phyloP scores from a whole-genome alignment of 2,888 invertebrate genomes.

The Meandrusa payeni region DNA sequence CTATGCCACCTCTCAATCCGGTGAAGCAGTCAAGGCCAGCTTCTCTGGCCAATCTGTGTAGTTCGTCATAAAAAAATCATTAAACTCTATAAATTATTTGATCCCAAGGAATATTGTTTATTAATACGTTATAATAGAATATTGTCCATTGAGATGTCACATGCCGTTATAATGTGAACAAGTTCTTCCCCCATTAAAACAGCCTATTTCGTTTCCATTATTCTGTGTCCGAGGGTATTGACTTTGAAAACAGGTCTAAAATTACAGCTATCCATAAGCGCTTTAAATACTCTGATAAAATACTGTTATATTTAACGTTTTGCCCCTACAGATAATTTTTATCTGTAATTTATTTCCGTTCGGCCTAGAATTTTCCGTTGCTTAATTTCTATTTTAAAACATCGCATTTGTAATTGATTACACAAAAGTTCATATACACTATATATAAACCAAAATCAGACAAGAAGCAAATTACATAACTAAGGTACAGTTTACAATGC shows the following conservation, averaged over 20 bases:
- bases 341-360: constrained; percentile 3
- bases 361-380: constrained; percentile 3
- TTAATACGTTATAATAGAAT: no score
- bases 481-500: no score
- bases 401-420: no score
- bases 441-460: no score
- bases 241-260: constrained; percentile 50
- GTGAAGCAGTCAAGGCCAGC: no score
- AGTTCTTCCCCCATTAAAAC: constrained; percentile 1
- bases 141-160: constrained; percentile 3
- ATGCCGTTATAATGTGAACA: not conserved
- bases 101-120: no score
- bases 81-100: no score
- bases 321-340: constrained; percentile 5
- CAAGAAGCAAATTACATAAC: no score
- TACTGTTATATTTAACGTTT: constrained; percentile 18
- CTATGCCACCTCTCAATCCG: no score
- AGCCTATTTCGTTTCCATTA: constrained; percentile 17
- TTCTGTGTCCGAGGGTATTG: constrained; percentile 53
- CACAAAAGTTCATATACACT: no score
- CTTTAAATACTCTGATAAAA: constrained; percentile 12
- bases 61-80: no score
- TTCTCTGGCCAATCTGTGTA: no score
- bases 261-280: constrained; percentile 47
- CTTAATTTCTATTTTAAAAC: not conserved